Evolutionary conservation across 2,888 invertebrate species (phyloP), one percentile per base, ranked within the genome.

Genomic region (Aquatica leii): DNA sequence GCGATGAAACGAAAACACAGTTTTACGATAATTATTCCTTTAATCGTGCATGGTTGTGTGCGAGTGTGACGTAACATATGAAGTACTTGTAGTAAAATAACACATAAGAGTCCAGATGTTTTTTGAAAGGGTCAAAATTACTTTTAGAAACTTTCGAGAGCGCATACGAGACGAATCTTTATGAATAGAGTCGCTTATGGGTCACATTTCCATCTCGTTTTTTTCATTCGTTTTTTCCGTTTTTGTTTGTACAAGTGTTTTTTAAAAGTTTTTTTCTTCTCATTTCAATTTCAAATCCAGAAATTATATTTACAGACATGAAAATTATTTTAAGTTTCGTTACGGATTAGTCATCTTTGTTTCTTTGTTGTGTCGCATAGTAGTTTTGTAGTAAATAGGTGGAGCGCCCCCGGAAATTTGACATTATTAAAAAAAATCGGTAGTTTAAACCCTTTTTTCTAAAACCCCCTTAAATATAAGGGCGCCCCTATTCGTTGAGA

Each of bases 251-350:
- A 68, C 67, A 67, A 69, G 69, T 68, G 69, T 66, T 66, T 66
- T 65, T 58, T 35, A 53, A 50, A 41, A 6, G 2, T 24, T 24
- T 24, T 24, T 54, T 59, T 64, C 48, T 59, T 60, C 57, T 66
- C 57, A 60, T 66, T 63, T 57, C 57, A 65, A 69, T 60, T 70
- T 60, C 57, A 68, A 70, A 70, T 70, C 70, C 68, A 67, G 70
- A 70, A 70, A 70, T 70, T 67, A 66, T 64, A 70, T 70, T 70
- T 69, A 67, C 68, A 64, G 67, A 58, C 70, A 70, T 65, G 70
- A 62, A 63, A 65, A 66, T 65, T 65, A 67, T 67, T 65, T 63
- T 64, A 57, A 24, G 24, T 24, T 24, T 34, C 35, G 48, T 35
- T n/a, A 15, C 43, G 43, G 9, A 17, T 43, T 43, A 14, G 43